Evolutionary conservation across 2,888 invertebrate genomes (phyloP).

Genomic region (Cantharis rufa): DNA sequence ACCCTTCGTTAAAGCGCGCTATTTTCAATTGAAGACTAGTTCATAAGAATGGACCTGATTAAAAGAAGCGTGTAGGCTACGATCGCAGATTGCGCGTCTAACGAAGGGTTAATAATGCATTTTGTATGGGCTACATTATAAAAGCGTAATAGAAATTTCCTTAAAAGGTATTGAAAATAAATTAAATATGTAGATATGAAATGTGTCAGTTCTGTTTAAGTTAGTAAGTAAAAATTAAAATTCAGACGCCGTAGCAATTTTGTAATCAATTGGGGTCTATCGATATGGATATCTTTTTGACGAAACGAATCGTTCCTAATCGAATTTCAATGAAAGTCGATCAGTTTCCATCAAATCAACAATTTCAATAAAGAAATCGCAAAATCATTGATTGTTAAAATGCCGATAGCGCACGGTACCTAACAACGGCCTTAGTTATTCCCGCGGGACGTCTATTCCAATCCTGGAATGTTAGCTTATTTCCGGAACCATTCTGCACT

Average conservation of each 20-base stretch:
- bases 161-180: background rate
- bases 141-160: background rate
- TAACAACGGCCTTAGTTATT: conserved; percentile 37
- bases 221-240: conserved; percentile 15
- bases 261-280: conserved; percentile 17
- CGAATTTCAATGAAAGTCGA: conserved; percentile 28
- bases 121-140: background rate
- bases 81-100: too few species aligned
- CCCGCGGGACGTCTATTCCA: conserved; percentile 43
- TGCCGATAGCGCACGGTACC: conserved; percentile 38
- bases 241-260: conserved; percentile 10
- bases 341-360: conserved; percentile 31
- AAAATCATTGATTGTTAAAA: conserved; percentile 47
- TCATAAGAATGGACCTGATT: too few species aligned
- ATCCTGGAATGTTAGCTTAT: conserved; percentile 46
- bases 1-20: too few species aligned
- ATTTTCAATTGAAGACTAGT: too few species aligned
- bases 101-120: background rate
- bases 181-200: background rate
- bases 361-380: conserved; percentile 44
- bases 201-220: background rate
- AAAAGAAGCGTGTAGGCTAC: too few species aligned
- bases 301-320: conserved; percentile 25
- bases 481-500: conserved; percentile 43
- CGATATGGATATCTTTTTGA: conserved; percentile 25